Conservation (phyloP, 2,797 vertebrate genomes). For the Phoxinus dragarum region DNA sequence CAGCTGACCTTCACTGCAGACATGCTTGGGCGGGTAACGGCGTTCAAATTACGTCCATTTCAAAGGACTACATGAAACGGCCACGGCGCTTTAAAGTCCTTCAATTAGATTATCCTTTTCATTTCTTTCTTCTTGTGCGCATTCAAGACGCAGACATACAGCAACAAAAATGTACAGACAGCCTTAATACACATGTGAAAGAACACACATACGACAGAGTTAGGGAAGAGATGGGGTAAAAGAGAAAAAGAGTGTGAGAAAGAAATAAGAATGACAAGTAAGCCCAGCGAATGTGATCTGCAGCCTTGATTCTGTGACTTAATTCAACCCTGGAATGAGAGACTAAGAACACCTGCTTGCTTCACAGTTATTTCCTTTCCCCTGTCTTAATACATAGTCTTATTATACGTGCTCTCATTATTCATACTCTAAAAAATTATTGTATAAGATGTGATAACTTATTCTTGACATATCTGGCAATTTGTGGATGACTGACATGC, state of each 20-base stretch:
- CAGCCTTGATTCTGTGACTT: slow-evolving; percentile 31
- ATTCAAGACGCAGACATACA: slow-evolving; percentile 67
- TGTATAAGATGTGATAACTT: background rate
- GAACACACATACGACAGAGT: background rate
- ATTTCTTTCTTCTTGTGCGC: slow-evolving; percentile 70
- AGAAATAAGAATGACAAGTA: slow-evolving; percentile 14
- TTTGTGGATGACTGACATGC: background rate
- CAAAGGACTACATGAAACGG: slow-evolving; percentile 75
- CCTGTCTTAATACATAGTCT: background rate
- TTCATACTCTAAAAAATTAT: background rate
- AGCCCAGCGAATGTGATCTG: slow-evolving; percentile 22
- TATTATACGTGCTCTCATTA: background rate
- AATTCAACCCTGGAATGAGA: background rate
- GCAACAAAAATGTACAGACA: slow-evolving; percentile 46
- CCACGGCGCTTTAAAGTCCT: slow-evolving; percentile 75
- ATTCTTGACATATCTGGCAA: background rate
- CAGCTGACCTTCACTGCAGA: slow-evolving; percentile 78
- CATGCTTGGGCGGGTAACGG: slow-evolving; percentile 70
- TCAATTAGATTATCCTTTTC: slow-evolving; percentile 80
- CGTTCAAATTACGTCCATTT: slow-evolving; percentile 69
- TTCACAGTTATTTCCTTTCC: background rate
- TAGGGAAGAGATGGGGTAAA: background rate
- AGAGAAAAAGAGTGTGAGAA: slow-evolving; percentile 3
- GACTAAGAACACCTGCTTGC: background rate
- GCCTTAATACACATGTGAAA: slow-evolving; percentile 39